Evolutionary conservation across 2,113 vertebrate species (phyloP).

Genomic region (Prolemur simus): DNA sequence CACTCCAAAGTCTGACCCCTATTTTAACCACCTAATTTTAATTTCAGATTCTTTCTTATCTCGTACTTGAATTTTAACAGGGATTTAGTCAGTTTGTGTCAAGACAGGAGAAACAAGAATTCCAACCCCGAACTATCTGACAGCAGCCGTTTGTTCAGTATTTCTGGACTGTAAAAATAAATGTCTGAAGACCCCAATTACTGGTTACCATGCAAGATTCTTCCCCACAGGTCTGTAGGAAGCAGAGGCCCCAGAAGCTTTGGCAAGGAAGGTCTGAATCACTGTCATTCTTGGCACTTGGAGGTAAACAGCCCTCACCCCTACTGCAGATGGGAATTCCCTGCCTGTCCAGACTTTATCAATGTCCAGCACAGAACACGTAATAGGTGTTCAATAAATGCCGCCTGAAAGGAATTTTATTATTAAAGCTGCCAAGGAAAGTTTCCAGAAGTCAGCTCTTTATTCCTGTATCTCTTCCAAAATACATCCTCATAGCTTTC

Average conservation of each 20-base stretch:
- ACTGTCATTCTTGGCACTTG: slow-evolving; percentile 6
- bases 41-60: background rate
- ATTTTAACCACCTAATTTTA: background rate
- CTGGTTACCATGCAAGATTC: background rate
- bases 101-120: background rate
- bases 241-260: background rate
- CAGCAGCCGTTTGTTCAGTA: background rate
- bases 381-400: slow-evolving; percentile 57
- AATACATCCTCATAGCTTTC: background rate
- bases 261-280: slow-evolving; percentile 24
- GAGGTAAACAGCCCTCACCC: slow-evolving; percentile 26
- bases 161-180: background rate
- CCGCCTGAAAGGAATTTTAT: background rate
- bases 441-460: slow-evolving; percentile 31
- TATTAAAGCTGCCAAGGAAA: slow-evolving; percentile 1
- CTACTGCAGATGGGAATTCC: slow-evolving; percentile 13
- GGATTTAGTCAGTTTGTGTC: background rate
- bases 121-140: background rate
- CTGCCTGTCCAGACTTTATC: background rate
- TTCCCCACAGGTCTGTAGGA: background rate
- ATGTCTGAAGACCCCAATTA: background rate
- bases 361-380: background rate
- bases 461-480: slow-evolving; percentile 5
- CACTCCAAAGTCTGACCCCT: background rate
- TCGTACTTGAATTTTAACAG: background rate